Percentiles rank a stretch among this genome's conserved stretches.
phyloP scores from a whole-genome alignment of 1,140 invertebrate genomes.

The Plectrocnemia conspersa region DNA sequence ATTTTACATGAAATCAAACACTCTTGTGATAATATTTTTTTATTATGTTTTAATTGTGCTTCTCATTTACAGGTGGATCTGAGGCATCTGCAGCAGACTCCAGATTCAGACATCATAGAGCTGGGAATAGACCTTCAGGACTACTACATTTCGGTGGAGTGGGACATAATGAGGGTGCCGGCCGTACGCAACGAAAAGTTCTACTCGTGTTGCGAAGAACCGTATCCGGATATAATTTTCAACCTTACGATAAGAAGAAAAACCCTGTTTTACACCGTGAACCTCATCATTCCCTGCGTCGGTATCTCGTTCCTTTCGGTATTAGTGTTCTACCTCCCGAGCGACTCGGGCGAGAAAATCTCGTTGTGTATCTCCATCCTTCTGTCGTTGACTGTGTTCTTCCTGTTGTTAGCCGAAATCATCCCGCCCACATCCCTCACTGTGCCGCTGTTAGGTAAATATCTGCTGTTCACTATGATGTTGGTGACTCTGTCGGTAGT shows the following conservation, averaged over 20 bases:
- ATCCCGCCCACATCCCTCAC: slow-evolving; percentile 99
- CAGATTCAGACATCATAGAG: slow-evolving; percentile 76
- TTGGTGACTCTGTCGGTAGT: slow-evolving; percentile 96
- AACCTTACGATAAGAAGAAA: slow-evolving; percentile 94
- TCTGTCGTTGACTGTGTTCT: slow-evolving; percentile 97
- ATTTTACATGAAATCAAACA: no score
- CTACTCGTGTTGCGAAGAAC: slow-evolving; percentile 86
- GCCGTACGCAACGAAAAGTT: slow-evolving; percentile 83
- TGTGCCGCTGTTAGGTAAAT: slow-evolving; percentile 95
- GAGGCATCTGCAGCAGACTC: slow-evolving; percentile 74
- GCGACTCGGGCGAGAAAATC: slow-evolving; percentile 96
- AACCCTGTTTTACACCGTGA: slow-evolving; percentile 96
- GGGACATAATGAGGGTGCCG: slow-evolving; percentile 91
- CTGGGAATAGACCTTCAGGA: slow-evolving; percentile 89
- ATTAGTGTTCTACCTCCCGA: slow-evolving; percentile 97
- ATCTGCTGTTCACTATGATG: slow-evolving; percentile 99
- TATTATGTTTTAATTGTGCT: no score
- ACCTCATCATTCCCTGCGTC: slow-evolving; percentile 93
- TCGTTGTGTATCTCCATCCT: slow-evolving; percentile 97
- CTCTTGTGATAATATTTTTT: no score
- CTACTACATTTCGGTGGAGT: slow-evolving; percentile 95
- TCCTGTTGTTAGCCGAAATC: slow-evolving; percentile 94
- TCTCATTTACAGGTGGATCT: slow-evolving; percentile 71
- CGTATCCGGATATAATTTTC: slow-evolving; percentile 95
- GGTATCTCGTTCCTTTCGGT: slow-evolving; percentile 96